Conservation (phyloP, 2,113 vertebrate genomes). For the Leptobrachium ailaonicum region DNA sequence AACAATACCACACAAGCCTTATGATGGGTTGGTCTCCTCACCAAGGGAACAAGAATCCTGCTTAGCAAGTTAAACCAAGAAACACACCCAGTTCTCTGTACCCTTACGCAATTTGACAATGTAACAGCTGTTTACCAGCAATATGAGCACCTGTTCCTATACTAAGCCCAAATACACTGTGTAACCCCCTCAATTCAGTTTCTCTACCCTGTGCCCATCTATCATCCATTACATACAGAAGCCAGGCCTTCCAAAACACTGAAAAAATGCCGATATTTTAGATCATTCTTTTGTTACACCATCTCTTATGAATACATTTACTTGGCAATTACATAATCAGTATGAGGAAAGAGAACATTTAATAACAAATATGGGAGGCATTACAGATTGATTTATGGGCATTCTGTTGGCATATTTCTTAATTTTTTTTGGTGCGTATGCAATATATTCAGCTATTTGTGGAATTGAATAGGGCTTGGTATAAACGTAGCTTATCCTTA, state of each 20-base stretch:
- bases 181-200: background rate
- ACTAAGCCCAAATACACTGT: background rate
- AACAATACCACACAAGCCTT: constrained; percentile 54
- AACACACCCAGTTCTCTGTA: constrained; percentile 57
- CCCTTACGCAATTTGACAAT: background rate
- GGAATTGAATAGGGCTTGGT: too few species aligned
- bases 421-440: too few species aligned
- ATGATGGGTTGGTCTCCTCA: constrained; percentile 62
- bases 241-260: background rate
- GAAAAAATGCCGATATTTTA: background rate
- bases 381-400: background rate
- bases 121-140: background rate
- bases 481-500: too few species aligned
- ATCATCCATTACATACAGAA: background rate
- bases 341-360: background rate
- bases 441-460: too few species aligned
- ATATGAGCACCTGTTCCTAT: constrained; percentile 3
- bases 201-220: background rate
- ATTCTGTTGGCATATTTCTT: background rate
- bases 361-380: background rate
- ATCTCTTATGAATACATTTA: background rate
- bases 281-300: background rate
- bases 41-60: constrained; percentile 61
- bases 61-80: constrained; percentile 63
- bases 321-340: background rate